Base-by-base conservation (phyloP, 2,797 vertebrate species). In the Adrianichthys oophorus region DNA sequence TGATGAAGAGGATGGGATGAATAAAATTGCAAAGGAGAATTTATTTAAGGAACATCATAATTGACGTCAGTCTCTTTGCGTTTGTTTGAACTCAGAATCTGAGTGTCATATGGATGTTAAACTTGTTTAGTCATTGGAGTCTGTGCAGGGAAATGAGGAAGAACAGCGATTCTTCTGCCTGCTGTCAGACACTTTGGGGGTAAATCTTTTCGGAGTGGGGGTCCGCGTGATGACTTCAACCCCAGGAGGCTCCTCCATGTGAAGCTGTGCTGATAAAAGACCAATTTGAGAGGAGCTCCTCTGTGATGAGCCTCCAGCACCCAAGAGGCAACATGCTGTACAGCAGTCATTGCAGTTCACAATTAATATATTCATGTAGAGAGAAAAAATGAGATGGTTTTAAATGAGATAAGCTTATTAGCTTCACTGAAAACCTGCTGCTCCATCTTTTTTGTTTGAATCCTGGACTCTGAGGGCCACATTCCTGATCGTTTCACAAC, bases 251-350 rank as follows among this genome's bases (percentile, higher is more conserved):
- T 48, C 18, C 32, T 15, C 15, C 18, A 8, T 42, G 43, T 45
- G 52, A 50, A 73, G 65, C 58, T 46, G 44, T 45, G 62, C 50
- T 62, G 54, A 74, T 50, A 59, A 49, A 42, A 18, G 14, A 47
- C n/a, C 47, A 7, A 62, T 56, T 21, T 53, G 48, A 64, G 45
- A 18, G 42, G 49, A 51, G 41, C 46, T 43, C n/a, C 59, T 74
- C 52, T 26, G 61, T 5, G 55, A 50, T 26, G 40, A 62, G 26
- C 37, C 51, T 51, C 37, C 41, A 59, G 52, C 2, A 0, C 26
- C 47, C 43, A 41, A 51, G 41, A 56, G 51, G 37, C 52, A 48
- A 15, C 41, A 47, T 47, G 4, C 19, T 48, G 12, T 55, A 15
- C 17, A 40, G 16, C 19, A 42, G 8, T 26, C 15, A 26, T n/a